Evolutionary conservation across 2,113 vertebrate species (phyloP).

Genomic region (Probosciger aterrimus): DNA sequence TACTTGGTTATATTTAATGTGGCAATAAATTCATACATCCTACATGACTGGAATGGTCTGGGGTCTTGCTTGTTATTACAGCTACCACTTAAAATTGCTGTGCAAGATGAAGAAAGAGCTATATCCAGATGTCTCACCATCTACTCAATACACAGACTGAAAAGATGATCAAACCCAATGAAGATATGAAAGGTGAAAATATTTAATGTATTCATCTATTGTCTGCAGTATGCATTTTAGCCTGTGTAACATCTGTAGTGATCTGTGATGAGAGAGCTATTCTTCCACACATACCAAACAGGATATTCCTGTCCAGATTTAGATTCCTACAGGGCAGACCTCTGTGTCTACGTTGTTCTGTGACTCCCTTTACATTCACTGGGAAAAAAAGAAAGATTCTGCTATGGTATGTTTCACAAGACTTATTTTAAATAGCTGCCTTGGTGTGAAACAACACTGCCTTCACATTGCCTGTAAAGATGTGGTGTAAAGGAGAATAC

Average conservation of each 20-base stretch:
- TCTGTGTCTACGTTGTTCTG: neutral
- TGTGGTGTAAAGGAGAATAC: neutral
- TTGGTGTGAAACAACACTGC: neutral
- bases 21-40: neutral
- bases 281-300: neutral
- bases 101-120: neutral
- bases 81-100: neutral
- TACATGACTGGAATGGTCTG: neutral
- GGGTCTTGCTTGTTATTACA: neutral
- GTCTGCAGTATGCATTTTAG: neutral
- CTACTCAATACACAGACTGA: neutral
- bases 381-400: neutral
- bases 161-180: neutral
- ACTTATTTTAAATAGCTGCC: neutral
- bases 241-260: neutral
- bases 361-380: neutral
- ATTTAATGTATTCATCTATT: neutral
- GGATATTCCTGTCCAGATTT: neutral
- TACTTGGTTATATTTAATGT: neutral
- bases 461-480: neutral
- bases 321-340: neutral
- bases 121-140: neutral
- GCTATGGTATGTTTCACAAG: neutral
- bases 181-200: neutral
- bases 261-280: neutral